Percentiles rank a stretch among this genome's conserved stretches.
These are phyloP conservation scores for Dromococcyx pavoninus DNA, from an alignment of 2,797 vertebrate species.

Conservation along the genomic window DNA sequence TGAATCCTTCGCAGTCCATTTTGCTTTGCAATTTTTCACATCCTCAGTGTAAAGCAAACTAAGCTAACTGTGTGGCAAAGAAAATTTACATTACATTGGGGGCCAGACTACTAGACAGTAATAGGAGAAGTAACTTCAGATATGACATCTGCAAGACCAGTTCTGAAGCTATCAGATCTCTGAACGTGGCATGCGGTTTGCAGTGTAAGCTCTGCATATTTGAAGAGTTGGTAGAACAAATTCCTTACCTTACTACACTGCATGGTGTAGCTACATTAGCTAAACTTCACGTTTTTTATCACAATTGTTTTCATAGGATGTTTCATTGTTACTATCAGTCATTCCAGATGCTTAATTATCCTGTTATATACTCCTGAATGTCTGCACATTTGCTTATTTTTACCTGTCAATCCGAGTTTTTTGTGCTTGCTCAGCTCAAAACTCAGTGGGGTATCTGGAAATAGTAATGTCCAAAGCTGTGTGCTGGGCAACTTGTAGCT, in stretches of 20 bases:
- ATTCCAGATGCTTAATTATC: not conserved
- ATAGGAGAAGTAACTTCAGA: not conserved
- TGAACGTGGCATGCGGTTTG: not conserved
- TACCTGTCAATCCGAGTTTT: not conserved
- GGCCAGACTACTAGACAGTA: fast-evolving
- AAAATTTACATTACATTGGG: not conserved
- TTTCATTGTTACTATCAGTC: not conserved
- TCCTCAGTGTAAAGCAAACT: not conserved
- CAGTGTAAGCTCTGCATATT: not conserved
- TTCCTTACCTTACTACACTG: not conserved
- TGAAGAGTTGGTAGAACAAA: not conserved
- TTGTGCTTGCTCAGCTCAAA: not conserved
- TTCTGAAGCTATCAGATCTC: not conserved
- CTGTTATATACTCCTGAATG: not conserved
- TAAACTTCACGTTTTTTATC: not conserved
- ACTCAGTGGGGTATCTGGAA: not conserved
- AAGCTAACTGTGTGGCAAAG: not conserved
- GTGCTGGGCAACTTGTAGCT: not conserved
- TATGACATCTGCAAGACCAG: not conserved
- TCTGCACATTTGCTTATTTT: not conserved
- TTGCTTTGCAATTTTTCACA: not conserved
- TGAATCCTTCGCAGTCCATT: not conserved
- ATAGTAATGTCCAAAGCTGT: not conserved
- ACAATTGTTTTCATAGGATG: not conserved
- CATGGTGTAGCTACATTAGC: not conserved